A percentile compares a stretch with the other conserved stretches of the same genome.
Conservation (phyloP, 2,797 vertebrate species). For the Oreochromis grahami region DNA sequence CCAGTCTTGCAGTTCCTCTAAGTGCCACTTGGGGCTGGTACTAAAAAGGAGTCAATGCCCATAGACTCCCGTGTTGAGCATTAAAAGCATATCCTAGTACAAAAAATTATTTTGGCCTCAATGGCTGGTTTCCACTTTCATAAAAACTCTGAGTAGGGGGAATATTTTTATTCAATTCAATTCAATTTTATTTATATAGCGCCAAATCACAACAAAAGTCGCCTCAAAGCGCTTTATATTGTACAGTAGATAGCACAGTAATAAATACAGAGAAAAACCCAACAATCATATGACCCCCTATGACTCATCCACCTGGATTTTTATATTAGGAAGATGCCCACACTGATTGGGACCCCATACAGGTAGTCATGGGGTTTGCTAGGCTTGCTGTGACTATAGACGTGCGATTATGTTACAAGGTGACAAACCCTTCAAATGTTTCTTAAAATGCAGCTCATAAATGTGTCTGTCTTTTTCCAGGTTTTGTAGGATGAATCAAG, state of each 20-base stretch:
- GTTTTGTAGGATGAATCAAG: too few species aligned
- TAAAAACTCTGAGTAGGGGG: background rate
- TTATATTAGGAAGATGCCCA: background rate
- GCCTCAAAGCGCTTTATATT: too few species aligned
- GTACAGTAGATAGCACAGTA: too few species aligned
- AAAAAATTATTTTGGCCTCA: accelerated
- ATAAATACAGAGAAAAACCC: too few species aligned
- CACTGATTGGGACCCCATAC: background rate
- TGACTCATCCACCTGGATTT: background rate
- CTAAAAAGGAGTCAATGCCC: background rate
- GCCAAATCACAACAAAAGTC: too few species aligned
- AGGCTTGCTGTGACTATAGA: background rate
- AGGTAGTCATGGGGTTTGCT: background rate
- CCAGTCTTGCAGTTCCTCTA: background rate
- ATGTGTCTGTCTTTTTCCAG: background rate
- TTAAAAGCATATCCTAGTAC: background rate
- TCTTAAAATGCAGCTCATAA: background rate
- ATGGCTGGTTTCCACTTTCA: background rate
- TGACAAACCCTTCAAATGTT: background rate
- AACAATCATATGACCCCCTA: too few species aligned
- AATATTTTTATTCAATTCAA: background rate
- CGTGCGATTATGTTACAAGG: accelerated
- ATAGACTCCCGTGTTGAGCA: background rate
- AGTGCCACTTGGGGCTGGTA: background rate
- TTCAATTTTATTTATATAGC: too few species aligned